These are phyloP conservation scores for Schizaphis graminum DNA, from an alignment of 2,888 invertebrate species.

Conservation along the genomic window DNA sequence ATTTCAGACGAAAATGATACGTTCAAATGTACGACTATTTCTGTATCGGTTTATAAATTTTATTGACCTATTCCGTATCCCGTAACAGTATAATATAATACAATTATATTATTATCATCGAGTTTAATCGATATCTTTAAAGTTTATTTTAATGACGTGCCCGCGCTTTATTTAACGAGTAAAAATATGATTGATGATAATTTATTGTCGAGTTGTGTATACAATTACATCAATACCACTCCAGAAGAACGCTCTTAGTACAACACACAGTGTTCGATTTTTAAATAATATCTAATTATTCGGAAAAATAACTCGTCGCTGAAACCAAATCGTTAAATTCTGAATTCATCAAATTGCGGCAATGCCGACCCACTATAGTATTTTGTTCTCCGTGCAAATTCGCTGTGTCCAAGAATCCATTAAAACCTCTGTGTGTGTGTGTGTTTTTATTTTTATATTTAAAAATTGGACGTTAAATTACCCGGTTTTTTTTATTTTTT, in stretches of 20 bases:
- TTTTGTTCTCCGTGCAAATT: not conserved
- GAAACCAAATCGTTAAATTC: not conserved
- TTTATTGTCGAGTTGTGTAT: not conserved
- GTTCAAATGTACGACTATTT: not conserved
- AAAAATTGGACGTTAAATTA: not conserved
- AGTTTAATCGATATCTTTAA: slow-evolving; percentile 26
- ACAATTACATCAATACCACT: not conserved
- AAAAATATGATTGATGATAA: slow-evolving; percentile 41
- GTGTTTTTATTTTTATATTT: not conserved
- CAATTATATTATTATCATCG: slow-evolving; percentile 43
- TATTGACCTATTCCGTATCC: slow-evolving; percentile 33
- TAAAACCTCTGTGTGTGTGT: not conserved
- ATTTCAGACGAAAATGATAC: not conserved
- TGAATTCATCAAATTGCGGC: not conserved
- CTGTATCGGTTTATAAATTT: not conserved
- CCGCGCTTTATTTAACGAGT: slow-evolving; percentile 14
- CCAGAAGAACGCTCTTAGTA: not conserved
- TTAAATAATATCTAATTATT: not conserved
- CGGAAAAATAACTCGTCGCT: not conserved
- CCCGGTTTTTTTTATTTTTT: not conserved
- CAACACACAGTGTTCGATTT: not conserved
- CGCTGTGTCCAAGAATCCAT: not conserved
- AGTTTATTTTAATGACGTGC: slow-evolving; percentile 38
- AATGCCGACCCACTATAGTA: not conserved
- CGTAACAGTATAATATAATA: not conserved